Evolutionary conservation across 2,888 invertebrate species (phyloP).

Genomic region (Acanthosepion esculentum): DNA sequence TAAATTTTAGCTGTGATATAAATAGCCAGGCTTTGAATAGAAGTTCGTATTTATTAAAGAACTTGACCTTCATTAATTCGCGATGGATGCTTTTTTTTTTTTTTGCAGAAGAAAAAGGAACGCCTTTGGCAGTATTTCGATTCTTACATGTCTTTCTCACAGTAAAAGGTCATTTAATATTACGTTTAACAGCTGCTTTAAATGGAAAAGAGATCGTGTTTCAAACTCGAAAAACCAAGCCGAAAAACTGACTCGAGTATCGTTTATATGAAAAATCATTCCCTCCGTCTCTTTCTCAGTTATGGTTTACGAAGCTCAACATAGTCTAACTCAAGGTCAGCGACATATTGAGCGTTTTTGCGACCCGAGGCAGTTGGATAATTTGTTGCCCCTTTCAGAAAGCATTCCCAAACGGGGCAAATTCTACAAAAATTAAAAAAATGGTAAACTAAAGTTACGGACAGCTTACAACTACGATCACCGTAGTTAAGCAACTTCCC

Average conservation of each 20-base stretch:
- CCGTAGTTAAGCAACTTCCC: no score
- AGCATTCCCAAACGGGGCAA: no score
- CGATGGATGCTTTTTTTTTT: background rate
- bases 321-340: no score
- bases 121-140: background rate
- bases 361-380: no score
- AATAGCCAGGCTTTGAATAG: background rate
- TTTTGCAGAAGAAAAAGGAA: background rate
- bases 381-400: no score
- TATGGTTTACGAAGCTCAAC: no score
- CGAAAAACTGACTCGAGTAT: background rate
- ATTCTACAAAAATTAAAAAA: no score
- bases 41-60: background rate
- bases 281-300: no score
- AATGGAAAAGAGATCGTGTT: background rate
- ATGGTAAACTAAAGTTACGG: no score
- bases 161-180: background rate
- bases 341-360: no score
- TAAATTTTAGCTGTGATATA: background rate
- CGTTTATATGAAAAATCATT: background rate
- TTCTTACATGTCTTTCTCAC: background rate
- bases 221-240: background rate
- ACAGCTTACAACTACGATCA: no score
- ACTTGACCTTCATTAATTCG: background rate
- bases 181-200: background rate